Evolutionary conservation across 2,113 vertebrate species (phyloP), one percentile per base, ranked within the genome.

Genomic region (Saccopteryx bilineata): DNA sequence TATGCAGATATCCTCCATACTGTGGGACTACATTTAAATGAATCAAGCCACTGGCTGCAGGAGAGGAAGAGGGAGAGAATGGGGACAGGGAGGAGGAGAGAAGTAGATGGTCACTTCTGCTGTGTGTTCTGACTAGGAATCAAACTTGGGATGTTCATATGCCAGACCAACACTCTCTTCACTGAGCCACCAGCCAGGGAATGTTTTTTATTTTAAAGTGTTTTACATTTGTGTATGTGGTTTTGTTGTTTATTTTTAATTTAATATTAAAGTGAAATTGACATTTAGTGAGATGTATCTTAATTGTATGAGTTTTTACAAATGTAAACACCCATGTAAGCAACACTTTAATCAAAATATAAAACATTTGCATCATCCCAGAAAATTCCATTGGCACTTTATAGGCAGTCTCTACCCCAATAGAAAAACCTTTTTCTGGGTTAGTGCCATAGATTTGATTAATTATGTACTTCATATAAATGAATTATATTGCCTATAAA

Each of bases 221-320:
- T 52, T 68, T 79, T 74, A 85, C 50, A 28, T 92, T 74, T 87
- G 46, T 65, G 18, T 33, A 12, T 83, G 66, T 74, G 31, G 58
- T 46, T 54, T 91, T 71, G 15, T 52, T 24, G 13, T 56, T 78
- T 85, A 4, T 10, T 75, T 76, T 60, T 50, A 61, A 61, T 75
- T 75, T 82, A 85, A 80, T 85, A 86, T 39, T 66, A 60, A 54
- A 61, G 56, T 87, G 2, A 87, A 94, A 87, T 72, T 85, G 72
- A 63, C 39, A 86, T 54, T 68, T 1, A 17, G 15, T 24, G n/a
- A 80, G 72, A 89, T 50, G 10, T 48, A 75, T 63, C 61, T 92
- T 24, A 82, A 69, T 5, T 68, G 3, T 76, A 11, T 65, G 31
- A 56, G 4, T 61, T 81, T 63, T 66, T 71, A 78, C 24, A 87